These are phyloP conservation scores for Ryuthela nishihirai DNA, from an alignment of 2,888 invertebrate genomes.

Conservation along the genomic window DNA sequence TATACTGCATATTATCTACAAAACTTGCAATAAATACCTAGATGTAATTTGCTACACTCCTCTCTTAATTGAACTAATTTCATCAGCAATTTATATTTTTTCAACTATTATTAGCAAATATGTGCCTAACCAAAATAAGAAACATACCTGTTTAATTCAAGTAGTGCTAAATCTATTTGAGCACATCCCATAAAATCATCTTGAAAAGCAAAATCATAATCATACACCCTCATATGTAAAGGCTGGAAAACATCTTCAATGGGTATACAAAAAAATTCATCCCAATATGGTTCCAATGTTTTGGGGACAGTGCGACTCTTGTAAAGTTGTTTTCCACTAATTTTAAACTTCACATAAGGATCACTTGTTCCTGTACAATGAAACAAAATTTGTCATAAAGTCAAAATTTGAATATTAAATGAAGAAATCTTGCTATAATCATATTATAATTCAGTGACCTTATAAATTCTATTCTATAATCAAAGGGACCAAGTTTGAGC, in stretches of 20 bases:
- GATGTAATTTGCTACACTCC: too few species aligned
- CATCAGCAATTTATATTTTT: too few species aligned
- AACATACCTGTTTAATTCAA: slow-evolving; percentile 65
- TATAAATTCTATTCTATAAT: too few species aligned
- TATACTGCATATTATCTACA: too few species aligned
- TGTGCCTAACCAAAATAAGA: background rate
- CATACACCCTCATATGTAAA: slow-evolving; percentile 87
- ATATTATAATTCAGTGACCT: too few species aligned
- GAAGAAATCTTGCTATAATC: too few species aligned
- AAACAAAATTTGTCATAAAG: too few species aligned
- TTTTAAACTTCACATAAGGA: slow-evolving; percentile 95
- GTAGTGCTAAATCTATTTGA: slow-evolving; percentile 72
- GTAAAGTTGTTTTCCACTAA: slow-evolving; percentile 77
- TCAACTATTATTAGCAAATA: too few species aligned
- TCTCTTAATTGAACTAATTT: too few species aligned
- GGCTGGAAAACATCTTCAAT: slow-evolving; percentile 82
- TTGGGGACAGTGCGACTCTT: slow-evolving; percentile 92
- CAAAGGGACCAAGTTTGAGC: too few species aligned
- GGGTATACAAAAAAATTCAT: slow-evolving; percentile 88
- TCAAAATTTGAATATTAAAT: too few species aligned
- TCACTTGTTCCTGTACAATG: slow-evolving; percentile 86
- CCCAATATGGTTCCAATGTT: slow-evolving; percentile 96
- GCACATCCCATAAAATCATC: slow-evolving; percentile 98
- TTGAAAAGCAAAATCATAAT: slow-evolving; percentile 91
- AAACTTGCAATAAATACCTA: too few species aligned